These are phyloP conservation scores for Lithophane ornitopus DNA, from an alignment of 2,888 invertebrate species.

Conservation along the genomic window DNA sequence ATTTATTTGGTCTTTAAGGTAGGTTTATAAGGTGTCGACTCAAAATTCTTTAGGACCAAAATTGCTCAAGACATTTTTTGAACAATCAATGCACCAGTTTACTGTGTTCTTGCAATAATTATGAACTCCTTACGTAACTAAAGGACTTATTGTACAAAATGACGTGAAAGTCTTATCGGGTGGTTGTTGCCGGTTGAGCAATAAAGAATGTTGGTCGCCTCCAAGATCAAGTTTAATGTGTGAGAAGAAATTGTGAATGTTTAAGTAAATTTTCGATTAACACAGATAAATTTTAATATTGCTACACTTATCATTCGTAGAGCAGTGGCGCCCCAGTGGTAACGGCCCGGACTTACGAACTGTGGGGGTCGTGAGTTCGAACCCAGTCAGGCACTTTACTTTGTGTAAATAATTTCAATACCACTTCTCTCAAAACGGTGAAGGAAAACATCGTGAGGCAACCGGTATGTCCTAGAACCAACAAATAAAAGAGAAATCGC, in stretches of 20 bases:
- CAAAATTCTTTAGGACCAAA: not conserved
- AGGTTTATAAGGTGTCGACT: too few species aligned
- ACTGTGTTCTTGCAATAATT: not conserved
- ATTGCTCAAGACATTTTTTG: not conserved
- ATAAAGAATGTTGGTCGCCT: slow-evolving; percentile 35
- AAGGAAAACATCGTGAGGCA: too few species aligned
- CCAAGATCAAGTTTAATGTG: slow-evolving; percentile 37
- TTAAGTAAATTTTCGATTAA: not conserved
- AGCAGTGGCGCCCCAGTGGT: too few species aligned
- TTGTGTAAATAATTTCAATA: too few species aligned
- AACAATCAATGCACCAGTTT: not conserved
- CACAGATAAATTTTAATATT: not conserved
- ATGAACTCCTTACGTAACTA: not conserved
- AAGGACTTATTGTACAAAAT: not conserved
- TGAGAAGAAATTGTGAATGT: slow-evolving; percentile 15
- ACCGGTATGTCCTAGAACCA: too few species aligned
- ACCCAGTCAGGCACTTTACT: too few species aligned
- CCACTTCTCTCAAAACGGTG: too few species aligned
- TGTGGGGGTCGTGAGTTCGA: too few species aligned
- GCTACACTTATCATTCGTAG: not conserved
- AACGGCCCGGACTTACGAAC: too few species aligned
- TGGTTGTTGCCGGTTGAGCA: not conserved
- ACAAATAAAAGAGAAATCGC: too few species aligned
- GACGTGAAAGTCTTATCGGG: slow-evolving; percentile 17
- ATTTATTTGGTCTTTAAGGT: too few species aligned